Evolutionary conservation across 2,113 vertebrate species (phyloP), one percentile per base, ranked within the genome.

Genomic region (Scomber scombrus): DNA sequence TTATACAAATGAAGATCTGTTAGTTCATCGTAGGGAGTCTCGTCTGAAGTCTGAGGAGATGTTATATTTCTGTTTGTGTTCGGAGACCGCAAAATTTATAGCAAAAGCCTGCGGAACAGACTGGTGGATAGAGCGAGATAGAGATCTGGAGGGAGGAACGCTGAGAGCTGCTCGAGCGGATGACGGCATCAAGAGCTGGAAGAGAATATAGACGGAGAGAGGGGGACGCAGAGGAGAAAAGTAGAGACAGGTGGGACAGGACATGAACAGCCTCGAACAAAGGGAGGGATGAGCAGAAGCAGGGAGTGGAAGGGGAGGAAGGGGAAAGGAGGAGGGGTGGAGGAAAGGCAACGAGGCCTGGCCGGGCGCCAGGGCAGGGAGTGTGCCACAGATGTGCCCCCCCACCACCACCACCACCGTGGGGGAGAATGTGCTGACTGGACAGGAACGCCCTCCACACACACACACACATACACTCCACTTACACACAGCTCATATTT

Each of bases 341-440:
- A 75, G 56, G 67, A 46, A 19, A n/a, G 58, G 78, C 12, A 51
- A 19, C 52, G 65, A 71, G 51, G 34, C 56, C 69, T 91, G 90
- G 88, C 62, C 51, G 74, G 63, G 31, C 0, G 58, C 90, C 86
- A 81, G 80, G 70, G 63, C 58, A 81, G 78, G 80, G 81, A 75
- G 77, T 77, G 77, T 84, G 85, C 75, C 86, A 88, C 92, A 90
- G 79, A 91, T 93, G 79, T 89, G 86, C 75, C 84, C 74, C 68
- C 11, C 50, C 49, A 51, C 47, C 26, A 19, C 68, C 66, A 69
- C 15, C 75, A 23, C 23, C 23, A 23, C 26, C 1, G 7, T 4
- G 12, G 31, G 69, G 57, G 80, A 52, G 81, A 85, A 87, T 91
- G 82, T 88, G 89, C 86, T 83, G 85, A 90, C 79, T 88, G 75